Percentiles rank a stretch among this genome's conserved stretches.
phyloP scores from a whole-genome alignment of 2,113 vertebrate species.

The Butastur rufipennis region DNA sequence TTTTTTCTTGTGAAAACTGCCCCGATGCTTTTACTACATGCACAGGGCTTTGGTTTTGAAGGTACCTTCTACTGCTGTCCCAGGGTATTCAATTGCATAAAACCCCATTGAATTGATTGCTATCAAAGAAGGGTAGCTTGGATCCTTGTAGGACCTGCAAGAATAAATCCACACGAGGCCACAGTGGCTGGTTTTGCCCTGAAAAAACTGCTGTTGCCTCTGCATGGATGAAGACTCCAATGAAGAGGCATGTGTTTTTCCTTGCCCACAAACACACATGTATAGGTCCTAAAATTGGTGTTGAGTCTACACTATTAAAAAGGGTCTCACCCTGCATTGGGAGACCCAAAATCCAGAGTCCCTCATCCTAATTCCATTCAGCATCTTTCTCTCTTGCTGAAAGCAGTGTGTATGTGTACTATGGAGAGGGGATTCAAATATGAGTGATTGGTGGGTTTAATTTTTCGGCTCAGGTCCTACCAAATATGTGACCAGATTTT shows the following conservation, averaged over 20 bases:
- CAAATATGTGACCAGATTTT: neutral
- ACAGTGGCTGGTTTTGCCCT: neutral
- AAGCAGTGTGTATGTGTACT: neutral
- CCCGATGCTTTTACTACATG: neutral
- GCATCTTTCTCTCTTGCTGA: neutral
- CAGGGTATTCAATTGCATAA: neutral
- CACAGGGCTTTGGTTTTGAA: neutral
- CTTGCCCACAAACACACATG: neutral
- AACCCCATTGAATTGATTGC: rapidly evolving
- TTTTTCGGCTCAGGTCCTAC: neutral
- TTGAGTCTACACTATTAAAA: neutral
- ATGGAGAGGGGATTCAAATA: neutral
- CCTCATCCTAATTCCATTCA: neutral
- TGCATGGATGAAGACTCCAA: neutral
- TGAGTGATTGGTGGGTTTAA: neutral
- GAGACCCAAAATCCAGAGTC: neutral
- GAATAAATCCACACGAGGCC: neutral
- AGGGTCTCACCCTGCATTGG: neutral
- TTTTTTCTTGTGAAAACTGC: neutral
- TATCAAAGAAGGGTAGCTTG: neutral
- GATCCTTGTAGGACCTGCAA: neutral
- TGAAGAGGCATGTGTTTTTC: neutral
- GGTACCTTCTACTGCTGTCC: neutral
- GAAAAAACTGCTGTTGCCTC: neutral
- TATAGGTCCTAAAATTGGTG: neutral